Conservation (phyloP, 2,113 vertebrate genomes). For the Pollachius pollachius region DNA sequence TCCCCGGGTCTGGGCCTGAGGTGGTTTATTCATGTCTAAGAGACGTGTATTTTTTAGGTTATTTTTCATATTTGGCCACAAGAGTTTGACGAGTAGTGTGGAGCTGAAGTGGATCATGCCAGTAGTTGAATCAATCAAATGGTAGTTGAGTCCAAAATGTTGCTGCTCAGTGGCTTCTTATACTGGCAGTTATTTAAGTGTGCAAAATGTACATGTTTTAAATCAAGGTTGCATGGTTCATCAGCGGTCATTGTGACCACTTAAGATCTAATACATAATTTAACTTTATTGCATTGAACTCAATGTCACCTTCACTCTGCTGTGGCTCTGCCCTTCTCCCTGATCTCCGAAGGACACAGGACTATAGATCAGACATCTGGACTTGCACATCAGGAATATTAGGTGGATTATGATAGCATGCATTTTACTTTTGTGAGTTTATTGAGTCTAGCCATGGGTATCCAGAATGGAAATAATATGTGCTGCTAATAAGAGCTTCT, state of each 20-base stretch:
- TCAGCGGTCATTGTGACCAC: neutral
- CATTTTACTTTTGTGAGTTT: too few species aligned
- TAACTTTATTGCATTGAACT: slow-evolving; percentile 10
- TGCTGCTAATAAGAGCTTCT: too few species aligned
- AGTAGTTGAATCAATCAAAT: neutral
- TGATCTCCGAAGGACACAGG: neutral
- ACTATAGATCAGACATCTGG: neutral
- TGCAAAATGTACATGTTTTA: neutral
- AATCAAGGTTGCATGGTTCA: neutral
- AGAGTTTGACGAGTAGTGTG: neutral
- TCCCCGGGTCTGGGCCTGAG: too few species aligned
- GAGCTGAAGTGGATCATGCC: neutral
- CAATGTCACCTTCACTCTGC: slow-evolving; percentile 72
- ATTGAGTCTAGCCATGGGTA: too few species aligned
- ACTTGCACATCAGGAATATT: too few species aligned
- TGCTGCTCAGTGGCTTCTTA: neutral
- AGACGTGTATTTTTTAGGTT: too few species aligned
- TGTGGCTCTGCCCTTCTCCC: slow-evolving; percentile 8
- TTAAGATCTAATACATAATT: neutral
- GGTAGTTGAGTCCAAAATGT: neutral
- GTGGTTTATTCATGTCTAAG: too few species aligned
- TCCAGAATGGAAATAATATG: too few species aligned
- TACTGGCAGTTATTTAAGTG: too few species aligned
- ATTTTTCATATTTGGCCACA: neutral
- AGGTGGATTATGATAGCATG: too few species aligned